phyloP scores from a whole-genome alignment of 2,113 vertebrate species.

The Poeciliopsis prolifica region DNA sequence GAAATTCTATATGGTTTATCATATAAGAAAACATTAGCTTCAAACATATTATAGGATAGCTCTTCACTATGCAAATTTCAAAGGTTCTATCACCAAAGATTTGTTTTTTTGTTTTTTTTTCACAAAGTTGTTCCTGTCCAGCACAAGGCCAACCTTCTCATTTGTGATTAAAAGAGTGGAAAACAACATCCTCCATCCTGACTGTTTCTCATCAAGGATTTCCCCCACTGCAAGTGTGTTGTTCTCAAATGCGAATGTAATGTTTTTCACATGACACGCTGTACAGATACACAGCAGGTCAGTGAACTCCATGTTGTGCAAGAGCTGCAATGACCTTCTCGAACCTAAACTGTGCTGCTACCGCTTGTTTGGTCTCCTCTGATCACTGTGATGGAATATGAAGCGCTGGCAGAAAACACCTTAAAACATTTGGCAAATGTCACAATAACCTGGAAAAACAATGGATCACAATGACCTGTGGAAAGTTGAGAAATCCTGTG shows the following conservation, averaged over 20 bases:
- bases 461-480: slow-evolving; percentile 16
- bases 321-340: slow-evolving; percentile 51
- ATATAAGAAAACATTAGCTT: too few species aligned
- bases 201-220: slow-evolving; percentile 53
- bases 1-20: too few species aligned
- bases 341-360: slow-evolving; percentile 25
- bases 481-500: slow-evolving; percentile 12
- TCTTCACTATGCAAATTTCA: too few species aligned
- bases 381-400: slow-evolving; percentile 63
- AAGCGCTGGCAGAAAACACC: slow-evolving; percentile 49
- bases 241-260: slow-evolving; percentile 27
- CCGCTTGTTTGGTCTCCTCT: slow-evolving; percentile 54
- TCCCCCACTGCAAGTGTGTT: slow-evolving; percentile 52
- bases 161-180: slow-evolving; percentile 54
- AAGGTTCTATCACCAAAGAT: slow-evolving; percentile 15
- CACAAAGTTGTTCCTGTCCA: slow-evolving; percentile 10
- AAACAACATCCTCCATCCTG: slow-evolving; percentile 63
- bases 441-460: slow-evolving; percentile 39
- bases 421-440: slow-evolving; percentile 34
- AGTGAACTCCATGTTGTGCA: slow-evolving; percentile 68
- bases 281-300: slow-evolving; percentile 44
- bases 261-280: slow-evolving; percentile 48
- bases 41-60: too few species aligned
- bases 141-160: slow-evolving; percentile 32
- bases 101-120: background rate